Base-by-base conservation (phyloP, 2,888 invertebrate species). In the Thymelicus lineola region DNA sequence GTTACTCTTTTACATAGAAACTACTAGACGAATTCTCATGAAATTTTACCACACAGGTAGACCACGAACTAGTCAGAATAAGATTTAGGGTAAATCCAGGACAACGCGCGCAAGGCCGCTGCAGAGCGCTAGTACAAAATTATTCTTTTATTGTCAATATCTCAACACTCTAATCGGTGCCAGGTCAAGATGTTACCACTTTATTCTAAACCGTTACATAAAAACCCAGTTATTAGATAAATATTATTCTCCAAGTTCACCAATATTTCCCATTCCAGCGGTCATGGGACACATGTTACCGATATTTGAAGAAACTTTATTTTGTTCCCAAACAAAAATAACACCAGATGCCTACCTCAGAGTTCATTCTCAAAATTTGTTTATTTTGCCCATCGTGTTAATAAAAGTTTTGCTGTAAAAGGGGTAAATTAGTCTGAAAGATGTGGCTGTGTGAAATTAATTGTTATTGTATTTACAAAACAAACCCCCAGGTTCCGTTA, bases 371-470 rank as follows among this genome's bases (percentile, higher is more conserved):
- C 17, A 68, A 57, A 67, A 55, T 35, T 45, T 68, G 61, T 62
- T 68, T 62, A 62, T 62, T 55, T 53, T 17, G 36, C 46, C 46
- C 36, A 14, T 55, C 20, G 46, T 62, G 57, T 61, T 67, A 20
- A 60, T 61, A 66, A 66, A 57, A 66, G 46, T 65, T 48, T 66
- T 35, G 17, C n/a, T n/a, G 42, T 28, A 45, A 61, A 57, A 57
- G 68, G 67, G 68, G 57, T 62, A 42, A 38, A 68, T 62, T 68
- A 61, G 42, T 67, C 46, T 57, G 55, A 57, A 65, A 20, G 20
- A 15, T 67, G 62, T 75, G 78, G 64, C 78, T 80, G 80, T 83
- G 82, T 82, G 83, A 84, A 81, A 81, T 78, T 76, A 77, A 77
- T 70, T 75, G 74, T 76, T 77, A 72, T 80, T 84, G 76, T 84